Evolutionary conservation across 2,797 vertebrate genomes (phyloP).

Genomic region (Mycteria americana): DNA sequence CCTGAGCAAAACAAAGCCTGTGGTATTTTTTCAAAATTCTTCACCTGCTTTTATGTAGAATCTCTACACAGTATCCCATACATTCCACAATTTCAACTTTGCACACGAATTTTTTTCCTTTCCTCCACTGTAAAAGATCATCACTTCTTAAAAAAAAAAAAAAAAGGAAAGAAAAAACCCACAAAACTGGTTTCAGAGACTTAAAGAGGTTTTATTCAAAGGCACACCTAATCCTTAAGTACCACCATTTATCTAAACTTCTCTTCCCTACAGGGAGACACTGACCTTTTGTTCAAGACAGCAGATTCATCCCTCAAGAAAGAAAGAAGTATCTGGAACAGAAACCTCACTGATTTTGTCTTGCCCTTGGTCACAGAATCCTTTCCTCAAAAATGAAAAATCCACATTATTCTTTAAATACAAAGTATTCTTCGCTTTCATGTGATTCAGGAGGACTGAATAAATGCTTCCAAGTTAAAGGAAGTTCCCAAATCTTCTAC

Average conservation of each 20-base stretch:
- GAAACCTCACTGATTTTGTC: neutral
- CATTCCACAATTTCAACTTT: neutral
- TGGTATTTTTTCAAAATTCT: neutral
- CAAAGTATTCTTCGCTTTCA: neutral
- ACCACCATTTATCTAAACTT: neutral
- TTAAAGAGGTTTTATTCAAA: neutral
- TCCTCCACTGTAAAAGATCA: neutral
- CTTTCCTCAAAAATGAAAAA: neutral
- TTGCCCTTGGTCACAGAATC: neutral
- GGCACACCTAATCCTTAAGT: neutral
- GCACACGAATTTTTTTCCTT: neutral
- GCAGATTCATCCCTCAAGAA: neutral
- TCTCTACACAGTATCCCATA: neutral
- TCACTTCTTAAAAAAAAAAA: neutral
- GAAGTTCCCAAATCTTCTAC: neutral
- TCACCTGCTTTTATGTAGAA: neutral
- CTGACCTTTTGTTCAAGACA: neutral
- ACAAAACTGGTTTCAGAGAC: neutral
- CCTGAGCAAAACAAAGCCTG: neutral
- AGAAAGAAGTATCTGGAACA: conserved; percentile 1
- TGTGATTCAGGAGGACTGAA: neutral
- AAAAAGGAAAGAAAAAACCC: too few relatives aligned
- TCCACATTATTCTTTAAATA: neutral
- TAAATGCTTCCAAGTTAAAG: neutral
- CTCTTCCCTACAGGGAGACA: neutral